Conservation (phyloP, 1,140 invertebrate species). For the Drosophila persimilis region DNA sequence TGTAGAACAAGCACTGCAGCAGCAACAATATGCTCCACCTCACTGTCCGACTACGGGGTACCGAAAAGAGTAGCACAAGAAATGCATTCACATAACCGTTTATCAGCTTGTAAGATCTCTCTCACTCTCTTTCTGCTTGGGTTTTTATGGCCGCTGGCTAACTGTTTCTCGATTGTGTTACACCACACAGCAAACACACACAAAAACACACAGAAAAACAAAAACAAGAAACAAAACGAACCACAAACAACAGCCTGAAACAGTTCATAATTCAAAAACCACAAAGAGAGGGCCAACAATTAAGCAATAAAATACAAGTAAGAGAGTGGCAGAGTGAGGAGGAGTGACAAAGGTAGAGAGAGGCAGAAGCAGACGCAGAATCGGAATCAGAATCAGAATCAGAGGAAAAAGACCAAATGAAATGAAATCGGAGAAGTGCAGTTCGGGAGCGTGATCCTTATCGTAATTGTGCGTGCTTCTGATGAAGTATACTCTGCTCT, state of each 20-base stretch:
- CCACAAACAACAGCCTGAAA: constrained; percentile 26
- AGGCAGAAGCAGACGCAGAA: background rate
- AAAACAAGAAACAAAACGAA: constrained; percentile 31
- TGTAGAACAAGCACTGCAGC: too few relatives aligned
- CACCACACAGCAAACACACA: constrained; percentile 47
- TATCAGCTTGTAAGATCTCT: constrained; percentile 68
- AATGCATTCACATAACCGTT: constrained; percentile 33
- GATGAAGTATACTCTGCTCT: constrained; percentile 47
- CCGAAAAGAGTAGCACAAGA: constrained; percentile 57
- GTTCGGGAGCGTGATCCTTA: constrained; percentile 68
- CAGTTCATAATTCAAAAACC: constrained; percentile 49
- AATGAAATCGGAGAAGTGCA: constrained; percentile 64
- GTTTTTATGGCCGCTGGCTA: constrained; percentile 65
- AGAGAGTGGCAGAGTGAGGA: background rate
- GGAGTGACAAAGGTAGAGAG: constrained; percentile 1
- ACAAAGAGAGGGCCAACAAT: constrained; percentile 60
- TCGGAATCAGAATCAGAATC: too few relatives aligned
- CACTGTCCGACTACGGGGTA: background rate
- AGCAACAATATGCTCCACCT: background rate
- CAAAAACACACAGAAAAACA: background rate
- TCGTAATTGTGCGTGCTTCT: constrained; percentile 66
- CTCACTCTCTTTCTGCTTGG: background rate
- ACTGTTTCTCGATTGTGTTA: constrained; percentile 68
- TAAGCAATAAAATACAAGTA: constrained; percentile 70
- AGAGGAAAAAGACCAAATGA: constrained; percentile 3